Conservation (phyloP, 23 tunicate genomes). For the Ciona savignyi region DNA sequence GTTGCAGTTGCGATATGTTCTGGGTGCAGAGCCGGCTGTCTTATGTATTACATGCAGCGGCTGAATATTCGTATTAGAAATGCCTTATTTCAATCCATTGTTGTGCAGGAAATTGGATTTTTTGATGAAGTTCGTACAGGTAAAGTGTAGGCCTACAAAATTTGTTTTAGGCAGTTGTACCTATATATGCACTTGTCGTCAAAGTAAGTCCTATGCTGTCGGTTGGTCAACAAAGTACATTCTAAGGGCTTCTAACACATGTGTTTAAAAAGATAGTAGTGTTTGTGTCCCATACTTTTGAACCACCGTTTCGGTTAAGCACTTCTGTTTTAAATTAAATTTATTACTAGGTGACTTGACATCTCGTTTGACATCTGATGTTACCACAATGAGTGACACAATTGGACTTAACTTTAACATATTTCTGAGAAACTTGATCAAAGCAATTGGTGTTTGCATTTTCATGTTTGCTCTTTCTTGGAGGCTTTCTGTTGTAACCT, state of each 20-base stretch:
- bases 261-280: no score
- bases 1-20: conserved; percentile 50
- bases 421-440: conserved; percentile 50
- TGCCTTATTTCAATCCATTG: conserved; percentile 49
- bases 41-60: conserved; percentile 35
- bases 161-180: no score
- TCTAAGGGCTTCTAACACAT: no score
- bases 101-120: conserved; percentile 75
- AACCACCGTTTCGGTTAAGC: no score
- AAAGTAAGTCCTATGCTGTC: no score
- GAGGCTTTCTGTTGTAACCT: conserved; percentile 66
- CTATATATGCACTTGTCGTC: no score
- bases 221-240: no score
- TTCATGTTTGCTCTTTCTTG: no score
- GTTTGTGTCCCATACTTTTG: no score
- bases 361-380: conserved; percentile 74
- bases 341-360: conserved; percentile 54
- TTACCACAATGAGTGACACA: conserved; percentile 80
- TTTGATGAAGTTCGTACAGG: conserved; percentile 70
- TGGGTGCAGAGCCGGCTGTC: conserved; percentile 57
- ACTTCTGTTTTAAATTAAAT: no score
- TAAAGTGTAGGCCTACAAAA: no score
- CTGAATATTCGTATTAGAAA: conserved; percentile 56
- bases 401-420: conserved; percentile 68
- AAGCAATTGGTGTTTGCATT: conserved; percentile 64